Conservation (phyloP, 1,140 invertebrate species). For the Protaetia brevitarsis region DNA sequence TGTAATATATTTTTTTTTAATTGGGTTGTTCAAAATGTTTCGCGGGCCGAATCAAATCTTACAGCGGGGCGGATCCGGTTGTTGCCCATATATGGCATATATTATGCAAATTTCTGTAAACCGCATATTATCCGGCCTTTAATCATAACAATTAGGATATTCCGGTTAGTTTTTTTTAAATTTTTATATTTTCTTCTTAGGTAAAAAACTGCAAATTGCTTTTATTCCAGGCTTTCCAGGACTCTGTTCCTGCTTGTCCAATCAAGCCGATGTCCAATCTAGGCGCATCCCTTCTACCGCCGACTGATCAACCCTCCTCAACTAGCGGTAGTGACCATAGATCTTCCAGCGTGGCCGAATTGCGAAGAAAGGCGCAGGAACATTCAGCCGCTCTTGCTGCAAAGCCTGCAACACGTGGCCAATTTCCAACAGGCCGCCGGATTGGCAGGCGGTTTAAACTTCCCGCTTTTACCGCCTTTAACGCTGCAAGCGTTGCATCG, state of each 20-base stretch:
- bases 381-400: slow-evolving; percentile 81
- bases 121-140: too few relatives aligned
- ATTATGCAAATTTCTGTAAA: too few relatives aligned
- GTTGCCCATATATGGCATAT: too few relatives aligned
- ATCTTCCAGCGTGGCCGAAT: slow-evolving; percentile 80
- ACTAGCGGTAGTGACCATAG: slow-evolving; percentile 55
- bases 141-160: too few relatives aligned
- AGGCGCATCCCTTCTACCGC: slow-evolving; percentile 33
- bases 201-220: background rate
- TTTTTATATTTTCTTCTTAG: background rate
- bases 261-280: slow-evolving; percentile 56
- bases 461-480: slow-evolving; percentile 54
- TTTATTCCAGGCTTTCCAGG: slow-evolving; percentile 60
- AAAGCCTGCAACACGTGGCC: slow-evolving; percentile 62
- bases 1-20: too few relatives aligned
- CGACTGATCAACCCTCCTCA: slow-evolving; percentile 37
- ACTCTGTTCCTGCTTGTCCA: slow-evolving; percentile 73
- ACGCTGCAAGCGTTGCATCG: slow-evolving; percentile 48
- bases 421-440: slow-evolving; percentile 54
- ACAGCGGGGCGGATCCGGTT: too few relatives aligned
- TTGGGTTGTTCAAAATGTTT: too few relatives aligned
- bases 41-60: too few relatives aligned
- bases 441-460: slow-evolving; percentile 54
- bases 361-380: slow-evolving; percentile 85
- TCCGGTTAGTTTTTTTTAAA: too few relatives aligned